Conservation (phyloP, 2,113 vertebrate species). For the Lamprologus speciosus region DNA sequence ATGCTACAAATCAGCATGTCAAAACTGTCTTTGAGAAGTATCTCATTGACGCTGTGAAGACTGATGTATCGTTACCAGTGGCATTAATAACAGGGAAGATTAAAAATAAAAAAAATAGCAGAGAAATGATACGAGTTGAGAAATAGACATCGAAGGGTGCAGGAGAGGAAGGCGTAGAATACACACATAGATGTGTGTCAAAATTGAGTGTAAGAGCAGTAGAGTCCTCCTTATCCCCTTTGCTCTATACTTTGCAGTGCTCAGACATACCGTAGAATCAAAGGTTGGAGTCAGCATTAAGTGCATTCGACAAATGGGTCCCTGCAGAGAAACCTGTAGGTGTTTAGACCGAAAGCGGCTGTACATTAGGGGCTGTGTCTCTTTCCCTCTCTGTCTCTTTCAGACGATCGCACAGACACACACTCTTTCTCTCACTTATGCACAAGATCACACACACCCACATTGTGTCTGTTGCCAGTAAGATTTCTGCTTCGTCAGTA, state of each 20-base stretch:
- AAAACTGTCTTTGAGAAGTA: not conserved
- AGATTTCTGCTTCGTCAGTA: constrained; percentile 76
- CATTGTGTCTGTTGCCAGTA: constrained; percentile 57
- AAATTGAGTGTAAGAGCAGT: not conserved
- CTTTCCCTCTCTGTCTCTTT: not conserved
- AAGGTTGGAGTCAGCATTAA: constrained; percentile 31
- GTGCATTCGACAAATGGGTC: constrained; percentile 44
- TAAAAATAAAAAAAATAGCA: not conserved
- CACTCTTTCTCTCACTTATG: not conserved
- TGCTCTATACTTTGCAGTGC: not conserved
- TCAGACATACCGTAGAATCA: not conserved
- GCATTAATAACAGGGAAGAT: not conserved
- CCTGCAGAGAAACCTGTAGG: constrained; percentile 30
- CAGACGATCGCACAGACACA: not conserved
- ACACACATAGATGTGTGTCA: fast-evolving
- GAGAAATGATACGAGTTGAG: not conserved
- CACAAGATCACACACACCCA: constrained; percentile 13
- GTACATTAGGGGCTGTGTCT: constrained; percentile 19
- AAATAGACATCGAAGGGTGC: not conserved
- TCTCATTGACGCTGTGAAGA: not conserved
- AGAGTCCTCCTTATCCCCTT: not conserved
- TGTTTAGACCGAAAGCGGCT: constrained; percentile 26
- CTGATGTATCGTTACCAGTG: not conserved
- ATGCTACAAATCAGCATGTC: not conserved
- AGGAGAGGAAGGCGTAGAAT: not conserved